A percentile compares a stretch with the other conserved stretches of the same genome.
These are phyloP conservation scores for Cacoxenus indagator DNA, from an alignment of 2,888 invertebrate species.

Conservation along the genomic window DNA sequence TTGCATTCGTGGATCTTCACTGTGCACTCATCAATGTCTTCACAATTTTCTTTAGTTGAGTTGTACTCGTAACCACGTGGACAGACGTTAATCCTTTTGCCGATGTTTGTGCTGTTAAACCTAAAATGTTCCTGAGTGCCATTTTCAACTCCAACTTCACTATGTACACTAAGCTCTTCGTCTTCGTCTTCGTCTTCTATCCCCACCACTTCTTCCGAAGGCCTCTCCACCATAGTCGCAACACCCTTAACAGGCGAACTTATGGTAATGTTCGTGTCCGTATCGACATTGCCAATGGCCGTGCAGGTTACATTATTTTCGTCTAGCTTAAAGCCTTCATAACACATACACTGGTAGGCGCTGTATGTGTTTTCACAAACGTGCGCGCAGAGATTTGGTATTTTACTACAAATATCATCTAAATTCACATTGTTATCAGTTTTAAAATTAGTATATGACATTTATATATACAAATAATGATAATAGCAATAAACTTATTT, in stretches of 20 bases:
- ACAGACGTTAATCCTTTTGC: constrained; percentile 60
- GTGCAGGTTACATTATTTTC: constrained; percentile 73
- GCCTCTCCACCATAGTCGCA: constrained; percentile 9
- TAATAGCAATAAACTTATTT: constrained; percentile 16
- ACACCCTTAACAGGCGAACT: not conserved
- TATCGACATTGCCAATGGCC: constrained; percentile 1
- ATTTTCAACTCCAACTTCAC: not conserved
- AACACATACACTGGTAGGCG: constrained; percentile 73
- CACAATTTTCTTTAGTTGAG: constrained; percentile 69
- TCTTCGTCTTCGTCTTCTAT: constrained; percentile 25
- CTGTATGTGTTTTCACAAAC: constrained; percentile 74
- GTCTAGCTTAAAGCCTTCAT: constrained; percentile 71
- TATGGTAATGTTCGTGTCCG: not conserved
- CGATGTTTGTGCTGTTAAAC: no score
- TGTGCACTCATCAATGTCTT: constrained; percentile 80
- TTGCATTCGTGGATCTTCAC: constrained; percentile 79
- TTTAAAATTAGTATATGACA: not conserved
- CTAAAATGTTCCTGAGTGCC: not conserved
- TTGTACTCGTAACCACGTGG: constrained; percentile 70
- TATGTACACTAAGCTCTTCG: constrained; percentile 14
- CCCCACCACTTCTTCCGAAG: constrained; percentile 24
- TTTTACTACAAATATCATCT: constrained; percentile 74
- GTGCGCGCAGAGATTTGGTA: constrained; percentile 73
- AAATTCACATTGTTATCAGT: not conserved
- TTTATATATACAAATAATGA: not conserved